These are phyloP conservation scores for Lerista edwardsae DNA, from an alignment of 2,797 vertebrate species.

Conservation along the genomic window DNA sequence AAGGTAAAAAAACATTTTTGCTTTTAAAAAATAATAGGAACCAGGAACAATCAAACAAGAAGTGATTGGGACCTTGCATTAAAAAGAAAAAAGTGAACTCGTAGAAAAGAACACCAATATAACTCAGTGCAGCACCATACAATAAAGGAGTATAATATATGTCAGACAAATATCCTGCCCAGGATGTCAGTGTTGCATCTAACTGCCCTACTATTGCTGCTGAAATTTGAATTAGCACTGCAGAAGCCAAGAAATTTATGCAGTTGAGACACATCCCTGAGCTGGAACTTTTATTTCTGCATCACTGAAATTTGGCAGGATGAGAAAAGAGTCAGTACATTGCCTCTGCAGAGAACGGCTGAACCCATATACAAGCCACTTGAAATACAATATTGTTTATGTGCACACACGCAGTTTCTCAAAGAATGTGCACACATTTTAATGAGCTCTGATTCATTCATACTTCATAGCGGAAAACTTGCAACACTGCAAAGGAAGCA, in stretches of 20 bases:
- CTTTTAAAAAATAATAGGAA: slow-evolving; percentile 10
- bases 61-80: too few species aligned
- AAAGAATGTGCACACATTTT: too few species aligned
- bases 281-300: slow-evolving; percentile 3
- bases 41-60: neutral
- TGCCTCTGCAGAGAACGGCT: slow-evolving; percentile 13
- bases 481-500: too few species aligned
- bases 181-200: neutral
- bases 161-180: neutral
- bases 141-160: neutral
- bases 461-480: too few species aligned
- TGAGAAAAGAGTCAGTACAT: neutral
- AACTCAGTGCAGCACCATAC: slow-evolving; percentile 49
- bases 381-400: neutral
- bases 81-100: neutral
- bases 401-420: too few species aligned
- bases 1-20: neutral
- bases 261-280: neutral
- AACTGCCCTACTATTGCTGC: neutral
- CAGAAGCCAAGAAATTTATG: neutral
- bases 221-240: fast-evolving
- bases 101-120: neutral
- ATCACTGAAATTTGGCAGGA: slow-evolving; percentile 4
- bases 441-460: too few species aligned
- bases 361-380: neutral